These are phyloP conservation scores for Polydesmus complanatus DNA, from an alignment of 2,888 invertebrate species.

Conservation along the genomic window DNA sequence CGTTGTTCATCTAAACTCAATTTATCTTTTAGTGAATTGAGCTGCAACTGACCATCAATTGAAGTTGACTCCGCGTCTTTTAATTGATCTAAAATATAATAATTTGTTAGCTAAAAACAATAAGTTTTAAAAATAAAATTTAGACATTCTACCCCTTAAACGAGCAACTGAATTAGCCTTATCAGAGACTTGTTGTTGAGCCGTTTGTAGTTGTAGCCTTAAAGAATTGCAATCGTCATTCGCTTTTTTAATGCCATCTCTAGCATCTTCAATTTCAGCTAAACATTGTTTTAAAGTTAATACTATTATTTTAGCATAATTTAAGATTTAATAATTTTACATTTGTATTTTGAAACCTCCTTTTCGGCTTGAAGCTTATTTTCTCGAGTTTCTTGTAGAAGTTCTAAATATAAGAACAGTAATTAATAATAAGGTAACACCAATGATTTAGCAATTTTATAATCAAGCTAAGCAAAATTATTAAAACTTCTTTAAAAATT, in stretches of 20 bases:
- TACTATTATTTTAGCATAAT: background rate
- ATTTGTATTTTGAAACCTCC: conserved; percentile 21
- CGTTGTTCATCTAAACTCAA: conserved; percentile 5
- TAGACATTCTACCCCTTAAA: conserved; percentile 26
- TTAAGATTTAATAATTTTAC: conserved; percentile 11
- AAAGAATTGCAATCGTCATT: conserved; percentile 26
- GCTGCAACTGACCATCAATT: conserved; percentile 7
- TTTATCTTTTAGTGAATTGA: conserved; percentile 7
- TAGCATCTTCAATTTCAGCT: conserved; percentile 28
- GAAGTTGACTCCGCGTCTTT: conserved; percentile 7
- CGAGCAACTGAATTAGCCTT: conserved; percentile 26
- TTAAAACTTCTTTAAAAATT: too few species aligned
- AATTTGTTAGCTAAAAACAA: background rate
- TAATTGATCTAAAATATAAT: conserved; percentile 4
- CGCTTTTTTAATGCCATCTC: conserved; percentile 25
- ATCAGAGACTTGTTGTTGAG: conserved; percentile 25
- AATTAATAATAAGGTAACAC: too few species aligned
- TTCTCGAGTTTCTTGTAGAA: conserved; percentile 23
- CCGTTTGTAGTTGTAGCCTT: conserved; percentile 26
- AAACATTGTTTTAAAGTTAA: conserved; percentile 8
- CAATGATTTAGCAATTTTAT: too few species aligned
- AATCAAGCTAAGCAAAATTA: too few species aligned
- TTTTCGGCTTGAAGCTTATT: conserved; percentile 23
- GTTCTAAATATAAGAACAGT: too few species aligned
- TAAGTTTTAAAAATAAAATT: background rate